Evolutionary conservation across 1,140 invertebrate genomes (phyloP), one percentile per base, ranked within the genome.

Genomic region (Halyomorpha halys): DNA sequence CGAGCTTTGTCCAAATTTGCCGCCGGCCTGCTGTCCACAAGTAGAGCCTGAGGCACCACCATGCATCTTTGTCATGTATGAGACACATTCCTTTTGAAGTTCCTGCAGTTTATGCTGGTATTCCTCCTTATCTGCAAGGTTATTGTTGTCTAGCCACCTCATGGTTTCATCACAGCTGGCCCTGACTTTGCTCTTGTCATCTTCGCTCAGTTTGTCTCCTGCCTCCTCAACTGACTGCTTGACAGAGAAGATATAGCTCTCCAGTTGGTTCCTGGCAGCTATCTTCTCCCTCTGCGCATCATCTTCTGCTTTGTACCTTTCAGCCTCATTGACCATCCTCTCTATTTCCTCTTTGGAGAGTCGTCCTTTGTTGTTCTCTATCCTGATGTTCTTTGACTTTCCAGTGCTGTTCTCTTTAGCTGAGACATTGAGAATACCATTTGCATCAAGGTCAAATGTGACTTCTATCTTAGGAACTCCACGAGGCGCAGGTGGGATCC

Each of bases 291-390:
- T 72, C 44, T 60, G 39, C 23, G 70, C 39, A 78, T 80, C 72
- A 86, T 87, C 66, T 71, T 70, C 69, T 84, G 84, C 69, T 59
- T 67, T 69, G 61, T 70, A 71, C 47, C 79, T 79, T 44, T 86
- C 83, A 11, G 86, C 86, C 39, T 89, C 86, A n/a, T 79, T 74
- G 14, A 97, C 79, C 94, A 97, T 97, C 34, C 85, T 79, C 70
- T 96, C 91, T 69, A 97, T 97, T 70, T 97, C 92, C 25, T 88
- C 87, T 72, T 94, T 92, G 23, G 83, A 86, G 3, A 97, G 77
- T 21, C 93, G 82, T 3, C 93, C 91, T 73, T 94, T 95, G 72
- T 97, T 93, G 71, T 97, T 97, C 23, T 68, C 81, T 78, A 59
- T 77, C 78, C 30, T 77, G 73, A 67, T 81, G 79, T 70, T 81